These are phyloP conservation scores for Netelia virgata DNA, from an alignment of 2,888 invertebrate species.

Conservation along the genomic window DNA sequence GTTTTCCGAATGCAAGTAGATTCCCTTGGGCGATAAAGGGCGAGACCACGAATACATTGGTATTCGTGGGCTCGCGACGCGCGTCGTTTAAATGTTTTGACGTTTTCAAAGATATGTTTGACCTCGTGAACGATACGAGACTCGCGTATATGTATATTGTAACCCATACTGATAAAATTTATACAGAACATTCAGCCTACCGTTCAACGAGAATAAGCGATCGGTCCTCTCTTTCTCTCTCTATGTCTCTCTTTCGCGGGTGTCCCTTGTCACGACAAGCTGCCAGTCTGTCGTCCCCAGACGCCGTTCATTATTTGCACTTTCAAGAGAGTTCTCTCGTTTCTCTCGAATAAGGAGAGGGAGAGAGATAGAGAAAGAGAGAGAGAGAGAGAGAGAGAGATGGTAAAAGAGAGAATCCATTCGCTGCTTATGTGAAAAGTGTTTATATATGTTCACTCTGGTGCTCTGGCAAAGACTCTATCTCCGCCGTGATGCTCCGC, in stretches of 20 bases:
- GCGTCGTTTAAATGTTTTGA: conserved; percentile 42
- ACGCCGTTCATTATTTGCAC: conserved; percentile 77
- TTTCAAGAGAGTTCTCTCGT: conserved; percentile 71
- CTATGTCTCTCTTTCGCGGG: conserved; percentile 59
- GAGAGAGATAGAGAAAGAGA: conserved; percentile 7
- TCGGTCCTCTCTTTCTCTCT: conserved; percentile 7
- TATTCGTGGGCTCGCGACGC: conserved; percentile 3
- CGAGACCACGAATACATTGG: too few species aligned
- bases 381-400: conserved; percentile 7
- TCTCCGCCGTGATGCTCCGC: neutral
- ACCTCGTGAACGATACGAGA: neutral
- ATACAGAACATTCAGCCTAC: conserved; percentile 30
- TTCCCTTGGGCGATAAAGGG: conserved; percentile 23
- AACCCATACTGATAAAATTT: conserved; percentile 39
- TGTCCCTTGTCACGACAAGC: conserved; percentile 75
- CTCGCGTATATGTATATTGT: conserved; percentile 20
- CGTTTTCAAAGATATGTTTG: conserved; percentile 38
- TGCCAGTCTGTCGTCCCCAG: conserved; percentile 76
- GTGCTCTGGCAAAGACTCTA: neutral
- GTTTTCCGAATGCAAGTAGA: conserved; percentile 11
- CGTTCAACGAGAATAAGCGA: conserved; percentile 57
- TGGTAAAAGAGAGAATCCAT: conserved; percentile 46
- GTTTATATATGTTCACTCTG: conserved; percentile 33
- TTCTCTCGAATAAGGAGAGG: conserved; percentile 66
- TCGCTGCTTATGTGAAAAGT: conserved; percentile 60